These are phyloP conservation scores for Tapirus indicus DNA, from an alignment of 2,797 vertebrate genomes.

Conservation along the genomic window DNA sequence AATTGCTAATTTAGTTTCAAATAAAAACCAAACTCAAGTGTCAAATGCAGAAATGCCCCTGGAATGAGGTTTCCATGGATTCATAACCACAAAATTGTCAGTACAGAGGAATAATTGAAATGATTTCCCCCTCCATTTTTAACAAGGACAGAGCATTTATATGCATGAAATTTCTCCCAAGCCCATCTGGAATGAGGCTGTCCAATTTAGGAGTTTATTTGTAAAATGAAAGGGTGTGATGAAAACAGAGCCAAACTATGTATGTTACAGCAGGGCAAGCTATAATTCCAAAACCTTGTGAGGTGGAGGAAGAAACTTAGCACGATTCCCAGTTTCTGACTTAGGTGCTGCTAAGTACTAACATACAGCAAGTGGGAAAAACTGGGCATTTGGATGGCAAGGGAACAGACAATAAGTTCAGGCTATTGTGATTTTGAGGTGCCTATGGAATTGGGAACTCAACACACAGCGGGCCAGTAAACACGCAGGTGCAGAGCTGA, in stretches of 20 bases:
- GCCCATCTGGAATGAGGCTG: neutral
- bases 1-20: conserved; percentile 36
- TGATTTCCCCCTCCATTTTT: neutral
- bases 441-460: neutral
- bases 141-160: conserved; percentile 14
- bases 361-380: neutral
- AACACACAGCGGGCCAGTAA: neutral
- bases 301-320: neutral
- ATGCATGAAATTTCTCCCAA: neutral
- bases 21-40: neutral
- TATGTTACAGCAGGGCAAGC: neutral
- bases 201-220: neutral
- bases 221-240: neutral
- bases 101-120: neutral
- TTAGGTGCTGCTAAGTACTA: neutral
- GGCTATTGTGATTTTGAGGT: neutral
- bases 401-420: neutral
- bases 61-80: neutral
- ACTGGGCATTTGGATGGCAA: neutral
- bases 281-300: neutral
- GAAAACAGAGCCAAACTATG: neutral
- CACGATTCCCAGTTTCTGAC: neutral
- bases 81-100: conserved; percentile 19
- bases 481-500: neutral
- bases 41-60: conserved; percentile 43